Conservation (phyloP, 2,888 invertebrate species). For the Gymnosoma rotundatum region DNA sequence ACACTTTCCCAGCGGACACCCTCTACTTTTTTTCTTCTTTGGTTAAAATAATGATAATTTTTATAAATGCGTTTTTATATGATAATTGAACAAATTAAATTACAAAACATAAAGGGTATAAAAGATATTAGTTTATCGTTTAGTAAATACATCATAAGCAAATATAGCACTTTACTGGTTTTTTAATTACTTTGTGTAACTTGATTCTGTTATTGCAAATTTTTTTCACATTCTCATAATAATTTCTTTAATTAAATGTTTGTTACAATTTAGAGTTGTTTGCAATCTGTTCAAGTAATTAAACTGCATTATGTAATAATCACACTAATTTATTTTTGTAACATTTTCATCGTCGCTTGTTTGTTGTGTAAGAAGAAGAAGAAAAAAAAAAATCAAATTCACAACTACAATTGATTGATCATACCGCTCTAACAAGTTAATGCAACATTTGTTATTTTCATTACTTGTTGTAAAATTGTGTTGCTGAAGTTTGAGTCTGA, state of each 20-base stretch:
- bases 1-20: too few species aligned
- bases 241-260: slow-evolving; percentile 29
- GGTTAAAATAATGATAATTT: too few species aligned
- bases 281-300: slow-evolving; percentile 56
- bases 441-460: slow-evolving; percentile 60
- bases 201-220: neutral
- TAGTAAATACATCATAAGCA: too few species aligned
- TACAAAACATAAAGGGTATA: too few species aligned
- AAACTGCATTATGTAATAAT: slow-evolving; percentile 63
- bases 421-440: slow-evolving; percentile 61
- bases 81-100: too few species aligned
- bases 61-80: too few species aligned
- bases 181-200: neutral
- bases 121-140: too few species aligned
- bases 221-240: neutral
- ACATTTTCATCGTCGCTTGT: neutral
- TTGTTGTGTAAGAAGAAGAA: too few species aligned
- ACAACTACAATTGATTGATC: slow-evolving; percentile 65
- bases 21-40: too few species aligned
- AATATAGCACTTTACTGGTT: neutral
- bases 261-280: slow-evolving; percentile 39
- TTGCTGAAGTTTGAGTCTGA: slow-evolving; percentile 17
- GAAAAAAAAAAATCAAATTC: slow-evolving; percentile 2
- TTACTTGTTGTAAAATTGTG: slow-evolving; percentile 21
- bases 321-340: slow-evolving; percentile 51